A percentile compares a stretch with the other conserved stretches of the same genome.
These are phyloP conservation scores for Illadopsis cleaveri DNA, from an alignment of 2,113 vertebrate genomes.

Conservation along the genomic window DNA sequence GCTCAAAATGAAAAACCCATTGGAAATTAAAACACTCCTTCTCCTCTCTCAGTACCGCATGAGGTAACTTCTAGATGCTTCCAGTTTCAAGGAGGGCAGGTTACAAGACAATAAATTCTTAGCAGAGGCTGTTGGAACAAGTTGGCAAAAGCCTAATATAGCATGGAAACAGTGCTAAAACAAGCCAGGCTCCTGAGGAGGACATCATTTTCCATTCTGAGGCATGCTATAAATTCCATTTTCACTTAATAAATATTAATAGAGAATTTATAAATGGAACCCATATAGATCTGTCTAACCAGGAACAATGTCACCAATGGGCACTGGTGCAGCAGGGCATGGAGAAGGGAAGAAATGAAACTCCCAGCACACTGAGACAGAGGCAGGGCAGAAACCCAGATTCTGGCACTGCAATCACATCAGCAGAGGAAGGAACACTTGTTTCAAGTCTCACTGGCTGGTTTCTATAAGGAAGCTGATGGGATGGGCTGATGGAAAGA, in stretches of 20 bases:
- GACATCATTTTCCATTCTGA: slow-evolving; percentile 54
- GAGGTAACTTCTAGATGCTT: slow-evolving; percentile 49
- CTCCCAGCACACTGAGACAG: background rate
- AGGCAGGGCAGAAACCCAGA: background rate
- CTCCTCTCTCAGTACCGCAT: background rate
- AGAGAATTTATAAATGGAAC: slow-evolving; percentile 60
- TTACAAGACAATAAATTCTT: slow-evolving; percentile 44
- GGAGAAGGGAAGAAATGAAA: background rate
- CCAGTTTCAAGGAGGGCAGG: slow-evolving; percentile 39
- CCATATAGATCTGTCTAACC: slow-evolving; percentile 24
- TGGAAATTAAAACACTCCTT: background rate
- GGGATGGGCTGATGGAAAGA: background rate
- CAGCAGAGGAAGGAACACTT: background rate
- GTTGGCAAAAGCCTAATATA: slow-evolving; percentile 39
- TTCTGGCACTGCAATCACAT: background rate
- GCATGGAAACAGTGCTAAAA: slow-evolving; percentile 45
- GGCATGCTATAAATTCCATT: slow-evolving; percentile 61
- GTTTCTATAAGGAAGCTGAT: background rate
- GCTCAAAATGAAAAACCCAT: background rate
- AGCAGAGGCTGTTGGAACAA: slow-evolving; percentile 12
- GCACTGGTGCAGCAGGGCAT: background rate
- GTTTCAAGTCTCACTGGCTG: background rate
- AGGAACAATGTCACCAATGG: slow-evolving; percentile 8
- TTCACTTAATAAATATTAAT: slow-evolving; percentile 73
- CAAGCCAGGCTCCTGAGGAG: slow-evolving; percentile 16